Evolutionary conservation across 2,113 vertebrate genomes (phyloP).

Genomic region (Pelusios castaneus): DNA sequence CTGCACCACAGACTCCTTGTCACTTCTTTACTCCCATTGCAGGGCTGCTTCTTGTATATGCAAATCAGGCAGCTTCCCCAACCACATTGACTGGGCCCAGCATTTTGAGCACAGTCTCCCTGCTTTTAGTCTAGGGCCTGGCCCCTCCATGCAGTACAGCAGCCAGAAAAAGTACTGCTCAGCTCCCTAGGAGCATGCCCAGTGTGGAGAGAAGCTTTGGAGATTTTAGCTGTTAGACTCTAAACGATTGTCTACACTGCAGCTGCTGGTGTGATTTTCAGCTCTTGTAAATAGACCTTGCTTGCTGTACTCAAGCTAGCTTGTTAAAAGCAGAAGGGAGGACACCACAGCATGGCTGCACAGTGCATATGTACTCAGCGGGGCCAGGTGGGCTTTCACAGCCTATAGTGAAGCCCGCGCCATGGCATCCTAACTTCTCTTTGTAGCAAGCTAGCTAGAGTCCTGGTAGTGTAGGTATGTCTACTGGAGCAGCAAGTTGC

Average conservation of each 20-base stretch:
- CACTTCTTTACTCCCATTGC: not conserved
- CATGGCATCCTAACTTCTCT: not conserved
- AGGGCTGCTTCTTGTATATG: not conserved
- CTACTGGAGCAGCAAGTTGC: not conserved
- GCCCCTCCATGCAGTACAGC: not conserved
- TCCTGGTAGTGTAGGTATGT: not conserved
- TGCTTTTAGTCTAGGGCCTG: not conserved
- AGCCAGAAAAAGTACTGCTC: not conserved
- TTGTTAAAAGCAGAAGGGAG: not conserved
- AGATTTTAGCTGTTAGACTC: not conserved
- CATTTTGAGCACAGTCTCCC: accelerated
- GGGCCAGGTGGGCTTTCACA: not conserved
- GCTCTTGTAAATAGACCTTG: not conserved
- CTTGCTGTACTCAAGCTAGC: not conserved
- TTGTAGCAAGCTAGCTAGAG: not conserved
- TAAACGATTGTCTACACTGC: not conserved
- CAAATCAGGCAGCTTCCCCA: not conserved
- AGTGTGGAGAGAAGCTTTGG: not conserved
- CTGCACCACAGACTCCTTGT: not conserved
- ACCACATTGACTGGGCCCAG: not conserved
- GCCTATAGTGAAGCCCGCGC: not conserved
- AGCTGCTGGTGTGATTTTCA: not conserved
- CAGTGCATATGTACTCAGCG: not conserved
- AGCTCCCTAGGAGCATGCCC: not conserved
- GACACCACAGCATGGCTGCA: not conserved